Evolutionary conservation across 2,113 vertebrate species (phyloP).

Genomic region (Phasianus colchicus): DNA sequence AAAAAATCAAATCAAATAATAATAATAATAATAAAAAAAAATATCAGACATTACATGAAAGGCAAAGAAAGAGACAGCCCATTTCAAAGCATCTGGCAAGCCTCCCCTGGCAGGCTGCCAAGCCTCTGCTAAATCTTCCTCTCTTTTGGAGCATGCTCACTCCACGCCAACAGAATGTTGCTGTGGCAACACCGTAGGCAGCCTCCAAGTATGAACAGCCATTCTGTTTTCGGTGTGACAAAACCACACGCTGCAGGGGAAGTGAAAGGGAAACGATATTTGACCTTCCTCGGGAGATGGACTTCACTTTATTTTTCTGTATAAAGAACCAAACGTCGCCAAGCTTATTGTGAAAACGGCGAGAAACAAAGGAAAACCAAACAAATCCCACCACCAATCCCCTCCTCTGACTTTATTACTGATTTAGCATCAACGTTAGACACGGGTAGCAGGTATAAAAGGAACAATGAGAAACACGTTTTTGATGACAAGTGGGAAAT

Average conservation of each 20-base stretch:
- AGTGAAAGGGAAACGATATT: slow-evolving; percentile 34
- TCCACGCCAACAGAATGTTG: slow-evolving; percentile 79
- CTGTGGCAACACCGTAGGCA: slow-evolving; percentile 84
- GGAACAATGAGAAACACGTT: neutral
- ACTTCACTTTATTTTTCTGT: fast-evolving
- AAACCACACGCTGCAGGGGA: slow-evolving; percentile 56
- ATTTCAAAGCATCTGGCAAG: slow-evolving; percentile 83
- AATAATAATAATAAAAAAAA: neutral
- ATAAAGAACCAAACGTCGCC: neutral
- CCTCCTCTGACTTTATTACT: neutral
- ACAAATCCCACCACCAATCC: no score
- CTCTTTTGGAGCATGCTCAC: slow-evolving; percentile 77
- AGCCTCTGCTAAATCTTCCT: slow-evolving; percentile 81
- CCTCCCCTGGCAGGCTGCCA: slow-evolving; percentile 84
- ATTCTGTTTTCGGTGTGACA: slow-evolving; percentile 77
- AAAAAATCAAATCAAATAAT: neutral
- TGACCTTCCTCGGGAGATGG: neutral
- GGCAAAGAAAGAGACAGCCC: slow-evolving; percentile 82
- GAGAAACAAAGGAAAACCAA: neutral
- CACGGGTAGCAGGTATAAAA: neutral
- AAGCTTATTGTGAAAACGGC: fast-evolving
- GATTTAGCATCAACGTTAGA: neutral
- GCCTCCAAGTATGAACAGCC: slow-evolving; percentile 80
- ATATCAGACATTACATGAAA: slow-evolving; percentile 81
- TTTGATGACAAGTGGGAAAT: neutral